Percentiles rank a stretch among this genome's conserved stretches.
Conservation (phyloP, 1,140 invertebrate species). For the Apis dorsata region DNA sequence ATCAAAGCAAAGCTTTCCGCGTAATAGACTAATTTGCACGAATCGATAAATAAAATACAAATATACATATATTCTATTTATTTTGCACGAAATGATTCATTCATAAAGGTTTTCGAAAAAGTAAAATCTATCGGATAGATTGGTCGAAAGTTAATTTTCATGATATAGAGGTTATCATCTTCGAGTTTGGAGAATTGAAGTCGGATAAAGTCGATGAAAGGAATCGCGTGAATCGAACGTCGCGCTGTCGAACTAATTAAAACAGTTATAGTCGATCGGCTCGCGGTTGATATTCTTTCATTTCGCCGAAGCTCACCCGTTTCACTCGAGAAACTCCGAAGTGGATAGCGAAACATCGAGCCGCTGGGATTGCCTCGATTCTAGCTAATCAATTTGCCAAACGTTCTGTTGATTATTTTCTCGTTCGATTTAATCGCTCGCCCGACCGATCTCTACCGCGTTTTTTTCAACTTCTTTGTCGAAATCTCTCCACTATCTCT, state of each 20-base stretch:
- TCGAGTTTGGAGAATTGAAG: too few relatives aligned
- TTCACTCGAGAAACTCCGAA: background rate
- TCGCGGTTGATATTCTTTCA: conserved; percentile 34
- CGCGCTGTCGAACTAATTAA: conserved; percentile 27
- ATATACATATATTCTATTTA: too few relatives aligned
- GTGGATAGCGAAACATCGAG: background rate
- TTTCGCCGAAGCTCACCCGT: background rate
- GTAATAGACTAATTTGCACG: too few relatives aligned
- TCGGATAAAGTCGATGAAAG: conserved; percentile 4
- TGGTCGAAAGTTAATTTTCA: background rate
- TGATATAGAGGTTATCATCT: too few relatives aligned
- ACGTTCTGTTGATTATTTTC: conserved; percentile 22
- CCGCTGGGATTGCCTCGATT: background rate
- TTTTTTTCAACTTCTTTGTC: too few relatives aligned
- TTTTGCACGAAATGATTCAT: too few relatives aligned
- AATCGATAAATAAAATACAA: background rate
- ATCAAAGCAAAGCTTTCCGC: too few relatives aligned
- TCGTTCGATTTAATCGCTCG: conserved; percentile 14
- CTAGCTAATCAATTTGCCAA: conserved; percentile 34
- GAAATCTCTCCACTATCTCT: too few relatives aligned
- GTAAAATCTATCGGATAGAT: too few relatives aligned
- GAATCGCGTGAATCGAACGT: conserved; percentile 8
- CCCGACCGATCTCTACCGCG: too few relatives aligned
- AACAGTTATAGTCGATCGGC: conserved; percentile 21
- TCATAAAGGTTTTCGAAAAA: too few relatives aligned